Evolutionary conservation across 1,140 invertebrate genomes (phyloP).

Genomic region (Conus betulinus): DNA sequence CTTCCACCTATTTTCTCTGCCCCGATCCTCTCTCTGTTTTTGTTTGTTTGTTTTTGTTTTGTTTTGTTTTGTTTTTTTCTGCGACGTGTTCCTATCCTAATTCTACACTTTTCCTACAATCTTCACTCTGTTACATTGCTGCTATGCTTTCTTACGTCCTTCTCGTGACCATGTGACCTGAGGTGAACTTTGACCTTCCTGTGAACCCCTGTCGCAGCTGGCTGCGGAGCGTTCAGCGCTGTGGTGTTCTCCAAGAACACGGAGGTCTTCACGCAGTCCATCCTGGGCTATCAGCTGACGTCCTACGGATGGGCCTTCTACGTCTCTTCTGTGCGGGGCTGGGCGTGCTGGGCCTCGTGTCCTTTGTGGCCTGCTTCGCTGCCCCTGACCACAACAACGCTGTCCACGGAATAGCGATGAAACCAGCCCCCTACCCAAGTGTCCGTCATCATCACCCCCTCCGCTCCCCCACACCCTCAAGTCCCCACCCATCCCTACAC

Average conservation of each 20-base stretch:
- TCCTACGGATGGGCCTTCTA: slow-evolving; percentile 24
- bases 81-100: too few relatives aligned
- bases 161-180: not conserved
- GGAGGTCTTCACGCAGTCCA: not conserved
- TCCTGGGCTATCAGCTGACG: not conserved
- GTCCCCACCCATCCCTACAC: too few relatives aligned
- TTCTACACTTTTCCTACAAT: too few relatives aligned
- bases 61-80: too few relatives aligned
- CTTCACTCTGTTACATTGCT: too few relatives aligned
- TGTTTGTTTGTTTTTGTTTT: too few relatives aligned
- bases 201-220: not conserved
- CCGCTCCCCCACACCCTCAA: too few relatives aligned
- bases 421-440: not conserved
- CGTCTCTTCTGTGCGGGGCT: slow-evolving; percentile 20
- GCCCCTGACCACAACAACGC: not conserved
- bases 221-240: not conserved
- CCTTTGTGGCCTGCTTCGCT: slow-evolving; percentile 19
- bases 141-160: too few relatives aligned
- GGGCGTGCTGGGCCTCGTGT: not conserved
- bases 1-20: too few relatives aligned
- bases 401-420: not conserved
- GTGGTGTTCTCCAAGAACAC: not conserved
- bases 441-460: too few relatives aligned
- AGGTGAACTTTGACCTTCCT: not conserved
- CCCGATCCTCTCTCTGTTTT: too few relatives aligned